Evolutionary conservation across 2,113 vertebrate genomes (phyloP).

Genomic region (Hemibagrus wyckioides): DNA sequence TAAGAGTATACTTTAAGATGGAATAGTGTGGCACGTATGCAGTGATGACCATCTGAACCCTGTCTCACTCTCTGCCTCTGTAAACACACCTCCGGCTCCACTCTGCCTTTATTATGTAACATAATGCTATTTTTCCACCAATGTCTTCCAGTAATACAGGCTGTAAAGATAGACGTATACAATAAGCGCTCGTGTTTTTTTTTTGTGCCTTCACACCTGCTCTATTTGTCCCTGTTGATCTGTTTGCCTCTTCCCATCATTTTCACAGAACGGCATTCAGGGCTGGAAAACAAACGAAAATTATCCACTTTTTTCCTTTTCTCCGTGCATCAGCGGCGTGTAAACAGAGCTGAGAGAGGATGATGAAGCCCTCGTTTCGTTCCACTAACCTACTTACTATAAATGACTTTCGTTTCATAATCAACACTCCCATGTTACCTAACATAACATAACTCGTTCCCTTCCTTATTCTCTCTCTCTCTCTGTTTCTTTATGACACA

Average conservation of each 20-base stretch:
- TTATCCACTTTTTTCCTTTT: not conserved
- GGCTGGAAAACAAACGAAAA: not conserved
- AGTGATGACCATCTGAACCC: not conserved
- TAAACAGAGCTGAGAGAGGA: constrained; percentile 27
- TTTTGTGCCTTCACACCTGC: not conserved
- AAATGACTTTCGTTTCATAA: constrained; percentile 75
- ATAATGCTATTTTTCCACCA: not conserved
- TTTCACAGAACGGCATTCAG: not conserved
- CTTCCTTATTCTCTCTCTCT: constrained; percentile 5
- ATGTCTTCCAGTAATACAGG: not conserved
- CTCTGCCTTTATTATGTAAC: not conserved
- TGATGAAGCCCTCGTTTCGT: constrained; percentile 55
- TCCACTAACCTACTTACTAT: constrained; percentile 79
- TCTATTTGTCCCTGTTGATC: not conserved
- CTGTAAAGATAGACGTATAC: not conserved
- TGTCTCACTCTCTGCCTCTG: not conserved
- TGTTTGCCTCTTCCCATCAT: not conserved
- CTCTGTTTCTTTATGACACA: not conserved
- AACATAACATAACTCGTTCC: constrained; percentile 61
- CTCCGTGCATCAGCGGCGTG: not conserved
- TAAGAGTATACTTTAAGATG: not conserved
- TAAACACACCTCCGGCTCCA: not conserved
- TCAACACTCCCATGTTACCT: constrained; percentile 64
- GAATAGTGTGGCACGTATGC: not conserved
- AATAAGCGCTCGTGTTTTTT: not conserved